Base-by-base conservation (phyloP, 1,140 invertebrate genomes). In the Drosophila tsacasi region DNA sequence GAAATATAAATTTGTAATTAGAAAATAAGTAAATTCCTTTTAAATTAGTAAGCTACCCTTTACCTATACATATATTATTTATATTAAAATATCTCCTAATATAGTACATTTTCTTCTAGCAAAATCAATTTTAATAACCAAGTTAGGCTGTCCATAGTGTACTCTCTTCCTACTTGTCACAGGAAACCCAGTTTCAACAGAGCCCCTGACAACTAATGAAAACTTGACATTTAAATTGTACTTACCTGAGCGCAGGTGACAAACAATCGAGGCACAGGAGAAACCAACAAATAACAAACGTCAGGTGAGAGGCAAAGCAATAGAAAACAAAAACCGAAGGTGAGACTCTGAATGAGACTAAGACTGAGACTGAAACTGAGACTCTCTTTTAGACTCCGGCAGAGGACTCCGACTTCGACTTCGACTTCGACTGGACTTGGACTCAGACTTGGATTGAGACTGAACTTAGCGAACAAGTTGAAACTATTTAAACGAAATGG, bases 171-270 rank as follows among this genome's bases (percentile, higher is more conserved):
- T 7, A 52, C 10, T 54, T 55, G 52, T 37, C 32, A 35, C 19
- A 35, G 52, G 13, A 55, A 10, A 37, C 8, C 30, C 10, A 17
- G 52, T 23, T 37, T 3, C 35, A 8, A 15, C 23, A 10, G 23
- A 49, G 23, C 3, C n/a, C n/a, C 30, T 3, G 8, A 37, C 21
- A 57, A 39, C 35, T 57, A 57, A 39, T 39, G 32, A 25, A 39
- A 39, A 57, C 54, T 39, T 25, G 54, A 7, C 54, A 13, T 61
- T 61, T 49, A 23, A 46, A 44, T 40, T 67, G 67, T 69, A 69
- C 67, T 69, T 69, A 69, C 67, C 67, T 68, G 67, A n/a, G 4
- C n/a, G 30, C 21, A 44, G 63, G n/a, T 35, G 63, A 25, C 40
- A 19, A 23, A 10, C 62, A 67, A 25, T 50, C 40, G 9, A 32